These are phyloP conservation scores for Harmothoe impar DNA, from an alignment of 2,888 invertebrate species.

Conservation along the genomic window DNA sequence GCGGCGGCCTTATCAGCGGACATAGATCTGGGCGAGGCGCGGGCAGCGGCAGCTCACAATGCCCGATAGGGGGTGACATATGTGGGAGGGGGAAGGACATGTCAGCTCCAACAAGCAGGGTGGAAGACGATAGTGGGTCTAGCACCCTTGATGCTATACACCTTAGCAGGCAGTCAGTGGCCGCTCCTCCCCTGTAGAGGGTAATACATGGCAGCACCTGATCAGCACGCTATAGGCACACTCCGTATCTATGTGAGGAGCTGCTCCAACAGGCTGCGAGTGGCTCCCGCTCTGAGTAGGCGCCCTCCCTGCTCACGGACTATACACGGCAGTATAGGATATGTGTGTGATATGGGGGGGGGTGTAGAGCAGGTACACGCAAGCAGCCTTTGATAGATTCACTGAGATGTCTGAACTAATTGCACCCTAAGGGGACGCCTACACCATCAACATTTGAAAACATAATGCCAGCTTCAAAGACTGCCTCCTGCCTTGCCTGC, in stretches of 20 bases:
- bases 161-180: not conserved
- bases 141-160: not conserved
- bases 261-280: no score
- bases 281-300: no score
- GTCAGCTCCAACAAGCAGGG: not conserved
- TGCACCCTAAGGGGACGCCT: not conserved
- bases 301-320: no score
- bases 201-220: no score
- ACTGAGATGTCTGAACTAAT: not conserved
- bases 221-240: no score
- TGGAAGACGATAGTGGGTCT: conserved; percentile 44
- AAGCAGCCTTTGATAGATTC: not conserved
- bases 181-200: not conserved
- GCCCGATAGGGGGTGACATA: conserved; percentile 49
- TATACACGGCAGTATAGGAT: no score
- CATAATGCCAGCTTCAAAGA: not conserved
- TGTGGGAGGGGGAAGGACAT: conserved; percentile 30
- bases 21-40: not conserved
- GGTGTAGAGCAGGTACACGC: not conserved
- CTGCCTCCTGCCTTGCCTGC: not conserved
- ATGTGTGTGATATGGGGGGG: not conserved
- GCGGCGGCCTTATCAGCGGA: not conserved
- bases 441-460: not conserved
- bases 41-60: conserved; percentile 4
- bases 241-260: no score